Evolutionary conservation across 2,797 vertebrate genomes (phyloP).

Genomic region (Pipistrellus pygmaeus): DNA sequence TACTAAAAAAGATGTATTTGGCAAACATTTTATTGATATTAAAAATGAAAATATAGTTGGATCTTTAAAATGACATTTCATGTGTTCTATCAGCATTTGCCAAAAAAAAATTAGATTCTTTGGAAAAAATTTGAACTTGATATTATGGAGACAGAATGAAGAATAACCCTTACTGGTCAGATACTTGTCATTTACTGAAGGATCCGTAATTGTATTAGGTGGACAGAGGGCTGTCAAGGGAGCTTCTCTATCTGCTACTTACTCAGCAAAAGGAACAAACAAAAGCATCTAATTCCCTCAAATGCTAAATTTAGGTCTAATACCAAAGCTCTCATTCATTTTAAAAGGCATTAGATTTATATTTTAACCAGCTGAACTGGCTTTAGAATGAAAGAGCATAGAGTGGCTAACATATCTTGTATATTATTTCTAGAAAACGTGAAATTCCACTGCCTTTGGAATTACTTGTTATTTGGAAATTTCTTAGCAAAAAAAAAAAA

Average conservation of each 20-base stretch:
- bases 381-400: conserved; percentile 42
- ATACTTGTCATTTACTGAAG: conserved; percentile 1
- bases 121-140: conserved; percentile 63
- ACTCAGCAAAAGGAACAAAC: conserved; percentile 59
- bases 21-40: conserved; percentile 66
- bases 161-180: conserved; percentile 47
- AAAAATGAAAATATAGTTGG: conserved; percentile 68
- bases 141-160: conserved; percentile 52
- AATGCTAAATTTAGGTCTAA: conserved; percentile 60
- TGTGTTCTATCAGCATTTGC: conserved; percentile 18
- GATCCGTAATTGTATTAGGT: not conserved
- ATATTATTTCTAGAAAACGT: conserved; percentile 59
- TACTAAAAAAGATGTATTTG: conserved; percentile 58
- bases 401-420: conserved; percentile 30
- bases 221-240: not conserved
- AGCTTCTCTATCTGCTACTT: not conserved
- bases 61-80: conserved; percentile 71
- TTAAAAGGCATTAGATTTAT: conserved; percentile 49
- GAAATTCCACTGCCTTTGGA: conserved; percentile 53
- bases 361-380: conserved; percentile 47
- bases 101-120: conserved; percentile 61
- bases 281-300: conserved; percentile 48
- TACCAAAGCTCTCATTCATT: conserved; percentile 48
- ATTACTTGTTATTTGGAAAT: conserved; percentile 51
- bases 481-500: conserved; percentile 60